Base-by-base conservation (phyloP, 2,888 invertebrate species). In the Noctua comes region DNA sequence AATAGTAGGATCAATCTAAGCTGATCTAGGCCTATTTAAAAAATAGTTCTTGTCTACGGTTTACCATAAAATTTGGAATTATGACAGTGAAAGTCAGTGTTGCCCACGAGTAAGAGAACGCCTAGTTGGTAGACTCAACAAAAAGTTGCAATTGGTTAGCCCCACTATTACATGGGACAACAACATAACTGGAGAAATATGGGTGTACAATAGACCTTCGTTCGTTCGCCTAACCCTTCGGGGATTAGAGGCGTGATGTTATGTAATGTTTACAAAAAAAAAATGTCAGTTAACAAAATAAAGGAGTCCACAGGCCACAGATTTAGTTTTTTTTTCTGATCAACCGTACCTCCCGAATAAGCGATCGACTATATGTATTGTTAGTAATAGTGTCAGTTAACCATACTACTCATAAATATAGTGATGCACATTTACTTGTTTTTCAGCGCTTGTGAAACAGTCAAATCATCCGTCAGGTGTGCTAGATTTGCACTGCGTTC, bases 71-170 rank as follows among this genome's bases (percentile, higher is more conserved):
- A 10, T 57, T 31, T 5, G 11, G 8, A 57, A 62, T 31, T 62
- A 31, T 85, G 84, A 86, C 84, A 85, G 68, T 40, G 4, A n/a
- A n/a, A 27, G 4, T 21, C 5, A 65, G 48, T 79, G 80, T 57
- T 64, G 48, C 79, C 13, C 1, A 21, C 6, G 18, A 24, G 8
- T 48, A 8, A n/a, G 31, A 21, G 0, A 57, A 27, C 1, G 0
- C 2, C 0, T 27, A 68, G 62, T 62, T 76, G 36, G 76, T 59
- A 76, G 36, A 21, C 0, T 7, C 13, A n/a, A n/a, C 2, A n/a
- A 65, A 65, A 40, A 24, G 11, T 31, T 62, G 4, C 18, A 31
- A 62, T 62, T 4, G 6, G n/a, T 6, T 57, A 13, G 6, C n/a
- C 6, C 13, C 7, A 24, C n/a, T 18, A 18, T 21, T 18, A 7